phyloP scores from a whole-genome alignment of 2,797 vertebrate species.

The Oreochromis grahami region DNA sequence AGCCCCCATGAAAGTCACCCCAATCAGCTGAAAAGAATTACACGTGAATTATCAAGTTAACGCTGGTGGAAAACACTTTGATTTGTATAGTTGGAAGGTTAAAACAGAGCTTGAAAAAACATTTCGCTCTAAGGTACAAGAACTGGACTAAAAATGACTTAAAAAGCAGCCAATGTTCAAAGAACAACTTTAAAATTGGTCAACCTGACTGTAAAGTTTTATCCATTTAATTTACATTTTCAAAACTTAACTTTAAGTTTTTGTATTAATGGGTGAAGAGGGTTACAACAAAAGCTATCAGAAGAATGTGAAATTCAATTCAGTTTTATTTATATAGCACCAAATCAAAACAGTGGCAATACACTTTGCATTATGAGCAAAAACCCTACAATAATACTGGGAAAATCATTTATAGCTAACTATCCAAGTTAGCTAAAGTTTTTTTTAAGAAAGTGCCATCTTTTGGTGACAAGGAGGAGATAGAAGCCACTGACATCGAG shows the following conservation, averaged over 20 bases:
- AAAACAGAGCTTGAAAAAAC: background rate
- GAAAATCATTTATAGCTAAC: background rate
- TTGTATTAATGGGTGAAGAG: background rate
- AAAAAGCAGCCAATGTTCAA: background rate
- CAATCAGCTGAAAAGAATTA: background rate
- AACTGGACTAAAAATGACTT: background rate
- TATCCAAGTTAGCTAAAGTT: background rate
- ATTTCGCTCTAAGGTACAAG: accelerated
- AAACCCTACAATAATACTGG: background rate
- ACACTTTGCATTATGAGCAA: background rate
- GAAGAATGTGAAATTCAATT: background rate
- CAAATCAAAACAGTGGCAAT: background rate
- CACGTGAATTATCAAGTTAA: background rate
- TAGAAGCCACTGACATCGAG: too few relatives aligned
- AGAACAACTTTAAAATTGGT: background rate
- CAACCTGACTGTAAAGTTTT: background rate
- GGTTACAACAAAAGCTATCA: background rate
- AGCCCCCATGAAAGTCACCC: background rate
- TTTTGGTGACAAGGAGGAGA: background rate
- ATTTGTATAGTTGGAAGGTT: background rate
- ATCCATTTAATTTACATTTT: background rate
- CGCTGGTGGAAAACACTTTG: background rate
- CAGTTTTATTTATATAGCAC: background rate
- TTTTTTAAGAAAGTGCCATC: background rate
- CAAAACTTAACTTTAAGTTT: background rate